phyloP scores from a whole-genome alignment of 2,113 vertebrate genomes.

The Gavialis gangeticus region DNA sequence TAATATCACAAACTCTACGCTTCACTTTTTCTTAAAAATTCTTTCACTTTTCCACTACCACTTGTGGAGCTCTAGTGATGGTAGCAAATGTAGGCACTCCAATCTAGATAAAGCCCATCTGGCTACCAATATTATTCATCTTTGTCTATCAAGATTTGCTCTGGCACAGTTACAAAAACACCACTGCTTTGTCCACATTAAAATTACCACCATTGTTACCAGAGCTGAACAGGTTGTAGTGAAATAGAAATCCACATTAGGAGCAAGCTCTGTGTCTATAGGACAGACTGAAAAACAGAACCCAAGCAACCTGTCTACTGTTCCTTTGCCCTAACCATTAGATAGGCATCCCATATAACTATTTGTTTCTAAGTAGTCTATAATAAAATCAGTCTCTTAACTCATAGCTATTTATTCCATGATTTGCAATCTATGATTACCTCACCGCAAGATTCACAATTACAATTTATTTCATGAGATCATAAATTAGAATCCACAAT shows the following conservation, averaged over 20 bases:
- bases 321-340: not conserved
- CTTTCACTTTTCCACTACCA: not conserved
- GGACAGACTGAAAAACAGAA: not conserved
- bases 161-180: not conserved
- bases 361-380: not conserved
- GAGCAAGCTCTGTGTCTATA: not conserved
- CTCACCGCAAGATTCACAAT: not conserved
- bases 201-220: not conserved
- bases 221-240: not conserved
- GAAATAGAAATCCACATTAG: not conserved
- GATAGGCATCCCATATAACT: not conserved
- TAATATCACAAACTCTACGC: not conserved
- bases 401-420: not conserved
- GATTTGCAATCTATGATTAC: not conserved
- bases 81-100: not conserved
- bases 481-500: not conserved
- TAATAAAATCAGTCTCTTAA: not conserved
- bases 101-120: not conserved
- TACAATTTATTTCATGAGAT: not conserved
- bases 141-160: not conserved
- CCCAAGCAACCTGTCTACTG: not conserved
- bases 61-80: not conserved
- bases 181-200: not conserved
- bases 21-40: not conserved
- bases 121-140: not conserved